Evolutionary conservation across 2,113 vertebrate species (phyloP).

Genomic region (Megaleporinus macrocephalus): DNA sequence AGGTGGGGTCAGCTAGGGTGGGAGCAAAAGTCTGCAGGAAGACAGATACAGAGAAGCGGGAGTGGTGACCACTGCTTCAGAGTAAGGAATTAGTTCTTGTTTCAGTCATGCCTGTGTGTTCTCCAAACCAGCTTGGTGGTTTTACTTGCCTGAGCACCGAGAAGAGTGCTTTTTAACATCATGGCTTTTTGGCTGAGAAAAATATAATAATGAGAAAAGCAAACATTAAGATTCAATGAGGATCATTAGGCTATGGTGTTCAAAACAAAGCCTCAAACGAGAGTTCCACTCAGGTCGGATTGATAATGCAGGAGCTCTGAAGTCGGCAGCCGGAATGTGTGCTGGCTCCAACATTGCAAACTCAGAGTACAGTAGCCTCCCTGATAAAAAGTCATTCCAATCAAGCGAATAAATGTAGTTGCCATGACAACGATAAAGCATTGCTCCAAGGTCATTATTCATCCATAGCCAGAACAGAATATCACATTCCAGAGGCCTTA

Average conservation of each 20-base stretch:
- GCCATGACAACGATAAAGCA: slow-evolving; percentile 49
- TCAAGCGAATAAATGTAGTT: slow-evolving; percentile 34
- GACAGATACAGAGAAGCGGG: too few relatives aligned
- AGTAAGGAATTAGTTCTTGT: too few relatives aligned
- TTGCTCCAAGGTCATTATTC: slow-evolving; percentile 40
- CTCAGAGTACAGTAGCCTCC: neutral
- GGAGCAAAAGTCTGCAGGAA: too few relatives aligned
- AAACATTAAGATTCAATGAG: neutral
- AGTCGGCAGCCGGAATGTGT: neutral
- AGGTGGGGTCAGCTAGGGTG: too few relatives aligned
- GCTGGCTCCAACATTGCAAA: neutral
- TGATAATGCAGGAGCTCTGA: slow-evolving; percentile 3
- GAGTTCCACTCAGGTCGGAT: slow-evolving; percentile 6
- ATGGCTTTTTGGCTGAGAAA: neutral
- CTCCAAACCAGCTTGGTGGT: too few relatives aligned
- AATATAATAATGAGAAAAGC: neutral
- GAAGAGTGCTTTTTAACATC: too few relatives aligned
- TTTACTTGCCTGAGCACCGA: too few relatives aligned
- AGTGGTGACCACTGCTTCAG: too few relatives aligned
- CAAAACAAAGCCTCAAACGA: neutral
- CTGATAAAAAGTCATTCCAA: slow-evolving; percentile 21
- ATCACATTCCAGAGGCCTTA: neutral
- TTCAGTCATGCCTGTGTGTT: too few relatives aligned
- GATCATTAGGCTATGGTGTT: neutral
- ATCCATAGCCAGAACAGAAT: slow-evolving; percentile 38